Evolutionary conservation across 2,888 invertebrate species (phyloP).

Genomic region (Copidosoma aretas): DNA sequence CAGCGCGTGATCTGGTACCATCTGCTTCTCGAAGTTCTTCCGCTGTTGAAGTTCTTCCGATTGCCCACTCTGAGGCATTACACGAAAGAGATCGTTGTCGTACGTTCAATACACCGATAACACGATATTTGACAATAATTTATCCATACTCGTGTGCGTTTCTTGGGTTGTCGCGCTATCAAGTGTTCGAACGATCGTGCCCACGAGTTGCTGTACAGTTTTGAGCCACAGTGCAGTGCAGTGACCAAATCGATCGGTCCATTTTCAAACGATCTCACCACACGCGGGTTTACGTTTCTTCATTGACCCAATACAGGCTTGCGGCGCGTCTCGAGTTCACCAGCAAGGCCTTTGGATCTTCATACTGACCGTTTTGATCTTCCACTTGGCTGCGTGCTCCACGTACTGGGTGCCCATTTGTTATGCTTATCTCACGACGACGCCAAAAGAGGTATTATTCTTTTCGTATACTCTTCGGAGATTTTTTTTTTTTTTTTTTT

Average conservation of each 20-base stretch:
- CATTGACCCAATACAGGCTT: too few relatives aligned
- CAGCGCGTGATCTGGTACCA: slow-evolving; percentile 43
- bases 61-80: slow-evolving; percentile 48
- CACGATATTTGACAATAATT: too few relatives aligned
- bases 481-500: neutral
- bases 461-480: neutral
- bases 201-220: too few relatives aligned
- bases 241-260: too few relatives aligned
- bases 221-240: too few relatives aligned
- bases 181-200: too few relatives aligned
- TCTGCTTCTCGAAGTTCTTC: slow-evolving; percentile 50
- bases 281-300: too few relatives aligned
- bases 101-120: slow-evolving; percentile 40
- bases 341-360: slow-evolving; percentile 49
- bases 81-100: slow-evolving; percentile 46
- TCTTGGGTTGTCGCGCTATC: too few relatives aligned
- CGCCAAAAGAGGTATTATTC: slow-evolving; percentile 44
- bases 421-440: slow-evolving; percentile 44
- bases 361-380: slow-evolving; percentile 48
- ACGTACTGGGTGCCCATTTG: slow-evolving; percentile 51
- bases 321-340: slow-evolving; percentile 42
- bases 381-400: slow-evolving; percentile 55
- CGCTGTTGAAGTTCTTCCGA: slow-evolving; percentile 50
- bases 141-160: too few relatives aligned
- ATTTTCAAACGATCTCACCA: too few relatives aligned